These are phyloP conservation scores for Entelurus aequoreus DNA, from an alignment of 2,113 vertebrate genomes.

Conservation along the genomic window DNA sequence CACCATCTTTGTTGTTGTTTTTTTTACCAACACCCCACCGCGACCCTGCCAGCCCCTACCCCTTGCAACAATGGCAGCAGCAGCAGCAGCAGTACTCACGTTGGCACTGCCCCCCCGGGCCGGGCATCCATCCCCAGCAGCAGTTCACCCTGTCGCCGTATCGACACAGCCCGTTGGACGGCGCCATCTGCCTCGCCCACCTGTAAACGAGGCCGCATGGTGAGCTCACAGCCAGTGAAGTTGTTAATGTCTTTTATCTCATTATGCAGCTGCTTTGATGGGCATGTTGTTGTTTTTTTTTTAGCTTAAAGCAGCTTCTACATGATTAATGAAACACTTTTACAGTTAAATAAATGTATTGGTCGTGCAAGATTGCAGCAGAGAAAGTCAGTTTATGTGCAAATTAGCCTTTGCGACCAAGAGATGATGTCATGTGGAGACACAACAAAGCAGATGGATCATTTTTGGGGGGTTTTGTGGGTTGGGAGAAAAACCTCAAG, in stretches of 20 bases:
- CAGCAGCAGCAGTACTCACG: slow-evolving; percentile 82
- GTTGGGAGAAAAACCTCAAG: no score
- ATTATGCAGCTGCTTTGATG: no score
- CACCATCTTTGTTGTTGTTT: background rate
- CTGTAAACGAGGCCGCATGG: slow-evolving; percentile 65
- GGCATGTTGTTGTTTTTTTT: no score
- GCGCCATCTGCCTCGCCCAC: slow-evolving; percentile 88
- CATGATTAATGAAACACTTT: no score
- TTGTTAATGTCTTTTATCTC: background rate
- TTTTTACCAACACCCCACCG: background rate
- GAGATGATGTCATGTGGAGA: no score
- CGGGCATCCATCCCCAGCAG: slow-evolving; percentile 95
- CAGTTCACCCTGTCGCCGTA: slow-evolving; percentile 90
- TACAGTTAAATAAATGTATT: no score
- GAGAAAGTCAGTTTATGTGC: no score
- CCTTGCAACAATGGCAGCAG: slow-evolving; percentile 35
- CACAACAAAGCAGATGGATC: no score
- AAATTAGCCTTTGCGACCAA: no score
- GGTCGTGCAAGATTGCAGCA: no score
- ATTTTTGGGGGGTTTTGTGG: no score
- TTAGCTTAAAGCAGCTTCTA: no score
- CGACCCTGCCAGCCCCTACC: slow-evolving; percentile 25
- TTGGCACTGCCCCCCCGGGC: slow-evolving; percentile 91
- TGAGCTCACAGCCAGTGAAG: slow-evolving; percentile 44
- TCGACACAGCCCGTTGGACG: slow-evolving; percentile 84